These are phyloP conservation scores for Entomobrya multifasciata DNA, from an alignment of 2,888 invertebrate species.

Conservation along the genomic window DNA sequence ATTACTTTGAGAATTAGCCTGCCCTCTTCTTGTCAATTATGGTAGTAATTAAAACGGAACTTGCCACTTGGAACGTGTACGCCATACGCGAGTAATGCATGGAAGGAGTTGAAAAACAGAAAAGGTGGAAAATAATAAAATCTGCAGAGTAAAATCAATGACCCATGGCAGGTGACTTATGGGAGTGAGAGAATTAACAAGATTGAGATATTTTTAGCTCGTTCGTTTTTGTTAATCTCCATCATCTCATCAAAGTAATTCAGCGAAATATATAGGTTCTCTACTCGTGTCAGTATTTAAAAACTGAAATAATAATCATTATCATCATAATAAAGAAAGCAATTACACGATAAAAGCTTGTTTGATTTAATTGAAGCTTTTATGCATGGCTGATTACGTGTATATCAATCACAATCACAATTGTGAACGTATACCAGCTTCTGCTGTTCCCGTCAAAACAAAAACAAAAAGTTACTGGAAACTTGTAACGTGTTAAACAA, in stretches of 20 bases:
- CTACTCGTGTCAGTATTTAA: constrained; percentile 1
- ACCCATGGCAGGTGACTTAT: neutral
- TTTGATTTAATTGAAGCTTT: constrained; percentile 45
- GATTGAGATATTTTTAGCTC: neutral
- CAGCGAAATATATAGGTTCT: neutral
- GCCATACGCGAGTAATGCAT: neutral
- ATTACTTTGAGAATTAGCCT: neutral
- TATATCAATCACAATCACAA: no score
- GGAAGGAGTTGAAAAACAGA: neutral
- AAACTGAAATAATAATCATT: no score
- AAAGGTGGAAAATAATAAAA: neutral
- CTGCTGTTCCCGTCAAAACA: no score
- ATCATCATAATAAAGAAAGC: neutral
- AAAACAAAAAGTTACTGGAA: no score
- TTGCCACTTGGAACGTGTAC: neutral
- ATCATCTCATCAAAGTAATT: neutral
- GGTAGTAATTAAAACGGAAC: neutral
- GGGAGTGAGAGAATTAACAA: no score
- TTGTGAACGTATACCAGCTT: no score
- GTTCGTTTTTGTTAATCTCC: neutral
- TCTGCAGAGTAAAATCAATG: neutral
- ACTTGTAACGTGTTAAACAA: no score
- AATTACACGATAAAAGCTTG: constrained; percentile 32
- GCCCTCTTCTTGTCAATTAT: constrained; percentile 1
- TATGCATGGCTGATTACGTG: no score